Evolutionary conservation across 2,113 vertebrate species (phyloP).

Genomic region (Lynx canadensis): DNA sequence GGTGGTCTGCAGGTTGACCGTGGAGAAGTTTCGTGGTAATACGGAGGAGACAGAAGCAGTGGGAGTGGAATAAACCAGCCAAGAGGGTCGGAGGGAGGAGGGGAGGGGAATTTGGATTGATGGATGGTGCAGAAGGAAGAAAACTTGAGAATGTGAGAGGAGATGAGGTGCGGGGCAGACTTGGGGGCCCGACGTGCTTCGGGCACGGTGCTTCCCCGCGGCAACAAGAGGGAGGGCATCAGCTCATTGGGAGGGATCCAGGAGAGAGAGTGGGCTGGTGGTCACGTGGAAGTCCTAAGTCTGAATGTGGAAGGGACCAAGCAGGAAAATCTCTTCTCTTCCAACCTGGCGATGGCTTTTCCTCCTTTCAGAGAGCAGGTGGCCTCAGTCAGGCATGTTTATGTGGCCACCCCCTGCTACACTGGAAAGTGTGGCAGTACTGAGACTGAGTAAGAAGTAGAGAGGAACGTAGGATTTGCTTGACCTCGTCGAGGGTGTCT

Average conservation of each 20-base stretch:
- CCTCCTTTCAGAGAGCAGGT: neutral
- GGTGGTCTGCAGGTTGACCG: accelerated
- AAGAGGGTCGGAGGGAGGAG: neutral
- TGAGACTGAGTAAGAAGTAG: neutral
- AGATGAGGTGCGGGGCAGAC: neutral
- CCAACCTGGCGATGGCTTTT: neutral
- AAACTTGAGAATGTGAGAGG: accelerated
- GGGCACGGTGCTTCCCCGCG: accelerated
- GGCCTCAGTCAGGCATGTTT: neutral
- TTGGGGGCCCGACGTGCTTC: accelerated
- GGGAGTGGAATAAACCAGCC: accelerated
- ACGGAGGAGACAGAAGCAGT: accelerated
- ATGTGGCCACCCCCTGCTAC: accelerated
- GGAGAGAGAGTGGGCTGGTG: neutral
- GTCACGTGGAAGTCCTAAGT: neutral
- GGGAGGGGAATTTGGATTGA: neutral
- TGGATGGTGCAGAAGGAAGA: neutral
- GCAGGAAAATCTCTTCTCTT: neutral
- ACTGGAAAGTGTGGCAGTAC: neutral
- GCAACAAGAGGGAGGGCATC: neutral
- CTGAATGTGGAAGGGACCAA: neutral
- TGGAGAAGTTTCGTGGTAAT: neutral
- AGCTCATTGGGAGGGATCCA: neutral
- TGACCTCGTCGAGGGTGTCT: accelerated
- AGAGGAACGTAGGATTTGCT: neutral